Base-by-base conservation (phyloP, 2,888 invertebrate genomes). In the Fragum fragum region DNA sequence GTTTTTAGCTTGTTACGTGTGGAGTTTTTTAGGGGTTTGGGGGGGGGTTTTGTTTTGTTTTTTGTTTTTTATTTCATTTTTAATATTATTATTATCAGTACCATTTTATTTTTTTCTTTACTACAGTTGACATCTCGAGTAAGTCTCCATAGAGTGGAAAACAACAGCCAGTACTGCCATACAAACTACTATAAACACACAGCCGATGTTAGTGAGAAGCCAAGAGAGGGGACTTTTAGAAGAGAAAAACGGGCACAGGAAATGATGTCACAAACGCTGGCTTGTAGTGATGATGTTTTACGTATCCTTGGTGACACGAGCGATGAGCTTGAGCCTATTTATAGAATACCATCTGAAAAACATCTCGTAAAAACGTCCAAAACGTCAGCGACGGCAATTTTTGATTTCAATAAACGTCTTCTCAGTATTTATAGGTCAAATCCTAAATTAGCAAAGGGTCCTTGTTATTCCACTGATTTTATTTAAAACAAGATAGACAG, bases 331-430 rank as follows among this genome's bases (percentile, higher is more conserved):
- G 75, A 71, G 26, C 79, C 74, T 7, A 66, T 79, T 53, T 79
- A 75, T 53, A 63, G 63, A 36, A 28, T 57, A 11, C 79, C 74
- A 5, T 18, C 55, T 3, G 42, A 47, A 11, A 1, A 36, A 21
- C 57, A 71, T 21, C 26, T 36, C 7, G 28, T 28, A 29, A 68
- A 55, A 29, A 2, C 55, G 26, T 53, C 55, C 1, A 72, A 74
- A 66, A 79, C 79, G 21, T 61, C 66, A 18, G 79, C 79, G 21
- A 79, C 79, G 0, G 79, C 75, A 5, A n/a, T 79, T 18, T 79
- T 79, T 71, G 75, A 74, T 42, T 39, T 79, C 3, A 73, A n/a
- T 47, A 36, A 69, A n/a, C 66, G 52, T 16, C 26, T 42, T 7
- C 23, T 78, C 26, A 29, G 59, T 32, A 73, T 78, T 14, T 78